These are phyloP conservation scores for Myopa tessellatipennis DNA, from an alignment of 2,888 invertebrate species.

Conservation along the genomic window DNA sequence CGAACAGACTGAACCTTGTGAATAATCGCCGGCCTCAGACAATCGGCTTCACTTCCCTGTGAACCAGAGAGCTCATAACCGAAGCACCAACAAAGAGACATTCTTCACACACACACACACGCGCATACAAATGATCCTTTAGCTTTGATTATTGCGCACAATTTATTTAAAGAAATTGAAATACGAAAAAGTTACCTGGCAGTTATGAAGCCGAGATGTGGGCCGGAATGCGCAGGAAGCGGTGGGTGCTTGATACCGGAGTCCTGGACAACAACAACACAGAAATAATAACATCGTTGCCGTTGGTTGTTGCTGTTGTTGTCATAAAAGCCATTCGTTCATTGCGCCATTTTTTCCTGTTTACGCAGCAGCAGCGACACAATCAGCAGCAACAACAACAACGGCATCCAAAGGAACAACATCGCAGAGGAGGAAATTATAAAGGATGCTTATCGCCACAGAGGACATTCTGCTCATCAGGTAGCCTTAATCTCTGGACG, in stretches of 20 bases:
- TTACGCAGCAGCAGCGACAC: constrained; percentile 32
- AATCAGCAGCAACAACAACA: constrained; percentile 20
- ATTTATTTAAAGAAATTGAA: too few species aligned
- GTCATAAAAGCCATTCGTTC: constrained; percentile 38
- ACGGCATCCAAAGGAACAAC: not conserved
- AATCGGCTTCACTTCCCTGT: not conserved
- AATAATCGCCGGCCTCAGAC: not conserved
- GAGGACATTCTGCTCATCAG: constrained; percentile 34
- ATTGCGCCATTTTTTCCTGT: constrained; percentile 36
- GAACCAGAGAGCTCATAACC: too few species aligned
- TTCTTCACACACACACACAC: not conserved
- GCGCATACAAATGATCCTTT: not conserved
- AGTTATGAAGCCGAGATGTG: not conserved
- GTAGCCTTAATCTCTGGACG: constrained; percentile 35
- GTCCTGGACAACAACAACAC: too few species aligned
- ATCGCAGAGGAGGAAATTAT: constrained; percentile 25
- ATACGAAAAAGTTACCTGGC: constrained; percentile 41
- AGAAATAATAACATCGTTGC: not conserved
- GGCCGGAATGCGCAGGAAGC: too few species aligned
- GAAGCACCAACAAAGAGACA: too few species aligned
- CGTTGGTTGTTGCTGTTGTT: constrained; percentile 21
- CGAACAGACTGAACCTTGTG: constrained; percentile 22
- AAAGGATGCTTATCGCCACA: constrained; percentile 27
- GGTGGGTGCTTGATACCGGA: too few species aligned
- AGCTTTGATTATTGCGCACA: too few species aligned